Conservation (phyloP, 1,140 invertebrate species). For the Macrobrachium rosenbergii region DNA sequence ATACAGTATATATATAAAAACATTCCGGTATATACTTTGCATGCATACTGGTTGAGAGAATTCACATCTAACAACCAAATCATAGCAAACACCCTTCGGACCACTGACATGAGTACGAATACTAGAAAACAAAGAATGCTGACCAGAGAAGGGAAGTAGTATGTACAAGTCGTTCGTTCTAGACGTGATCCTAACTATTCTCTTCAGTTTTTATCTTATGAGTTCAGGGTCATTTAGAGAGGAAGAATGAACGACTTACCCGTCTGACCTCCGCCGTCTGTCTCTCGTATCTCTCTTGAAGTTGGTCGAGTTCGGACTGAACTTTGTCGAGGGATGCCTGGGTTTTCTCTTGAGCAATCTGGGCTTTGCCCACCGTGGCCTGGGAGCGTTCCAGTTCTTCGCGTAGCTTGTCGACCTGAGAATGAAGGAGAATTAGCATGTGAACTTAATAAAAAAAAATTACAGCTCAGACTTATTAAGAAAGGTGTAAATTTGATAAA, state of each 20-base stretch:
- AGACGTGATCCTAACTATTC: no score
- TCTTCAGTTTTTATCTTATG: no score
- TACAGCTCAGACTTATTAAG: background rate
- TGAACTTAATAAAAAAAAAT: background rate
- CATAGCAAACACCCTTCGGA: no score
- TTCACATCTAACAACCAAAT: no score
- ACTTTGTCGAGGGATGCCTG: constrained; percentile 89
- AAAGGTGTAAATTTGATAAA: background rate
- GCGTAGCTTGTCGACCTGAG: constrained; percentile 82
- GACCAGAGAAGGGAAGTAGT: no score
- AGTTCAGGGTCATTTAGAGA: no score
- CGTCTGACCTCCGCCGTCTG: constrained; percentile 83
- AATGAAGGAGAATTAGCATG: background rate
- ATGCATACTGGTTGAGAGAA: background rate
- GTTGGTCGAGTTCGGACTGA: constrained; percentile 90
- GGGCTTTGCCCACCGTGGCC: constrained; percentile 88
- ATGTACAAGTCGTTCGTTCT: no score
- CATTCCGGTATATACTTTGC: background rate
- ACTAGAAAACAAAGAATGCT: no score
- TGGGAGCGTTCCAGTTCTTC: constrained; percentile 92
- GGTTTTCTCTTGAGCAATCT: constrained; percentile 90
- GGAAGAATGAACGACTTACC: constrained; percentile 71
- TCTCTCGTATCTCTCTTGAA: constrained; percentile 89
- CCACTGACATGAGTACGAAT: no score
- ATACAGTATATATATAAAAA: constrained; percentile 17